A percentile compares a stretch with the other conserved stretches of the same genome.
Evolutionary conservation across 2,113 vertebrate genomes (phyloP).

Genomic region (Nyctereutes procyonoides): DNA sequence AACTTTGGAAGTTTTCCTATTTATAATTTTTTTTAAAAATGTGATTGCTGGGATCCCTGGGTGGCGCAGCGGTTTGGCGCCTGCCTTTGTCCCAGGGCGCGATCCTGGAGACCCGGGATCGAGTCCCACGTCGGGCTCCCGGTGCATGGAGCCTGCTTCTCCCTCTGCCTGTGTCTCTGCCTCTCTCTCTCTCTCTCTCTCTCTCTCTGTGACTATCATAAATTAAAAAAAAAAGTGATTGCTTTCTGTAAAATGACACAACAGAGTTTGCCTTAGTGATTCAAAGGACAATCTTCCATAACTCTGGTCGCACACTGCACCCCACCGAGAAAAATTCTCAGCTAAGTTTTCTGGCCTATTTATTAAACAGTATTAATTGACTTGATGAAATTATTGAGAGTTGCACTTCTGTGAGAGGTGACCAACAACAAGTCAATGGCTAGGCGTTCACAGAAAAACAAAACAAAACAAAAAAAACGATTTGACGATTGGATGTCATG

Average conservation of each 20-base stretch:
- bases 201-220: too few species aligned
- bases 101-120: too few species aligned
- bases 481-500: background rate
- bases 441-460: background rate
- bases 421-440: rapidly evolving
- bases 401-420: conserved; percentile 72
- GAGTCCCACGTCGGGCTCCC: too few species aligned
- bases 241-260: conserved; percentile 86
- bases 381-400: conserved; percentile 81
- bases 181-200: too few species aligned
- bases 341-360: conserved; percentile 84
- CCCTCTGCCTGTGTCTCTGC: too few species aligned
- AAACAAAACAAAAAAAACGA: background rate
- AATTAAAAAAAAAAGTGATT: conserved; percentile 86
- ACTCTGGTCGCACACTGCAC: conserved; percentile 80
- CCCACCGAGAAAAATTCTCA: conserved; percentile 63
- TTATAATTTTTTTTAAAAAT: conserved; percentile 89
- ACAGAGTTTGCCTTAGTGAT: conserved; percentile 89
- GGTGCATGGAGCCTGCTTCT: too few species aligned
- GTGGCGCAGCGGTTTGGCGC: too few species aligned
- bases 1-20: conserved; percentile 89
- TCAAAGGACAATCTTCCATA: conserved; percentile 88
- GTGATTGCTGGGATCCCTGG: too few species aligned
- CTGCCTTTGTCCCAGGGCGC: too few species aligned
- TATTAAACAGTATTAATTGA: conserved; percentile 86